These are phyloP conservation scores for Chanos chanos DNA, from an alignment of 2,797 vertebrate genomes.

Conservation along the genomic window DNA sequence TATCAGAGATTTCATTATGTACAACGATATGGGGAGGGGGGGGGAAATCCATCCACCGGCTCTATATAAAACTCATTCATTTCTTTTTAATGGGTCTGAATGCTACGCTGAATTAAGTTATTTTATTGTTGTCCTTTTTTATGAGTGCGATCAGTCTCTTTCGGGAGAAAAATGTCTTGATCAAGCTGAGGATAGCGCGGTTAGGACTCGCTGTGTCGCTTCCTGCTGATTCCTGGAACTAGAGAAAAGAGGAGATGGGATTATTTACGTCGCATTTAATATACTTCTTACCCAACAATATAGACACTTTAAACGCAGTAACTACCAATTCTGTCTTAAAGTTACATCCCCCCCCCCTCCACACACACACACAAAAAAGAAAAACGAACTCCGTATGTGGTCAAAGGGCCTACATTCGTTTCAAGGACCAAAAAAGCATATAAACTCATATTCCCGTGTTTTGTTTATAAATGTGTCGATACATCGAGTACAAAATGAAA, in stretches of 20 bases:
- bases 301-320: too few relatives aligned
- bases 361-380: too few relatives aligned
- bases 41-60: conserved; percentile 77
- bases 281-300: not conserved
- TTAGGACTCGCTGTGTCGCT: conserved; percentile 90
- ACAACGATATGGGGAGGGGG: conserved; percentile 76
- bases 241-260: conserved; percentile 67
- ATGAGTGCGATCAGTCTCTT: conserved; percentile 46
- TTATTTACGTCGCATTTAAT: conserved; percentile 55
- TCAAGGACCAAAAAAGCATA: too few relatives aligned
- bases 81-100: conserved; percentile 79
- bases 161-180: conserved; percentile 61
- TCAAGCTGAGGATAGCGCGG: conserved; percentile 93
- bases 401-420: too few relatives aligned
- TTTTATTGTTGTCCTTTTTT: conserved; percentile 70
- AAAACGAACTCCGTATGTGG: too few relatives aligned
- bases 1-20: conserved; percentile 78
- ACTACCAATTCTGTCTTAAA: not conserved
- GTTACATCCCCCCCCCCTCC: too few relatives aligned
- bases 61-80: conserved; percentile 77
- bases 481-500: not conserved
- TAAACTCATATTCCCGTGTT: not conserved
- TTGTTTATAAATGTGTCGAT: not conserved
- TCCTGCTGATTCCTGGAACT: conserved; percentile 92
- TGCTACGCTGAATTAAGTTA: conserved; percentile 78